phyloP scores from a whole-genome alignment of 2,113 vertebrate genomes.

The Glaucidium brasilianum region DNA sequence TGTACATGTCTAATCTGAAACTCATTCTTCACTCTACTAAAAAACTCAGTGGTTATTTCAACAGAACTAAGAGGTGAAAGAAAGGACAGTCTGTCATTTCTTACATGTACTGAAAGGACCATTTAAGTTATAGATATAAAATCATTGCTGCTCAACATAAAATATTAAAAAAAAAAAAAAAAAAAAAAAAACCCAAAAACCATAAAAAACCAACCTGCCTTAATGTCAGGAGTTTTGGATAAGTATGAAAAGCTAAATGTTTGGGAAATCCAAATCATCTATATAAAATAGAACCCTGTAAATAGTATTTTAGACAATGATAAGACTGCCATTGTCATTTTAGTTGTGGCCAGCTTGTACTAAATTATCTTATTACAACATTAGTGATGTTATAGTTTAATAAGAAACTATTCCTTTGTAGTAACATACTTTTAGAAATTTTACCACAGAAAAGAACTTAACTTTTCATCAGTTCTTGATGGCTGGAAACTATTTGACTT shows the following conservation, averaged over 20 bases:
- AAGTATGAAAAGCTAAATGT: background rate
- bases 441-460: background rate
- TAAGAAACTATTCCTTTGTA: background rate
- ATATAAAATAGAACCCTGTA: background rate
- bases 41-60: background rate
- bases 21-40: background rate
- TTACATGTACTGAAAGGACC: background rate
- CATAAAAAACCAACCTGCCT: background rate
- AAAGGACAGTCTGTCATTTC: background rate
- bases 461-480: background rate
- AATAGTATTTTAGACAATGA: background rate
- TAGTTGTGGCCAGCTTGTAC: background rate
- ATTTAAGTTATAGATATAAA: background rate
- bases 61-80: background rate
- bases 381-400: background rate
- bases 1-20: background rate
- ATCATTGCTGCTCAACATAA: background rate
- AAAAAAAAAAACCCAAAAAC: no score
- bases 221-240: background rate
- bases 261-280: background rate
- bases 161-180: background rate
- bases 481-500: background rate
- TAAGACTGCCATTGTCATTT: background rate
- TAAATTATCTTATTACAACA: background rate
- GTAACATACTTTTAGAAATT: background rate